Base-by-base conservation (phyloP, 37 sponge, comb jelly and placozoan species). In the Cladorhizidae sp. region DNA sequence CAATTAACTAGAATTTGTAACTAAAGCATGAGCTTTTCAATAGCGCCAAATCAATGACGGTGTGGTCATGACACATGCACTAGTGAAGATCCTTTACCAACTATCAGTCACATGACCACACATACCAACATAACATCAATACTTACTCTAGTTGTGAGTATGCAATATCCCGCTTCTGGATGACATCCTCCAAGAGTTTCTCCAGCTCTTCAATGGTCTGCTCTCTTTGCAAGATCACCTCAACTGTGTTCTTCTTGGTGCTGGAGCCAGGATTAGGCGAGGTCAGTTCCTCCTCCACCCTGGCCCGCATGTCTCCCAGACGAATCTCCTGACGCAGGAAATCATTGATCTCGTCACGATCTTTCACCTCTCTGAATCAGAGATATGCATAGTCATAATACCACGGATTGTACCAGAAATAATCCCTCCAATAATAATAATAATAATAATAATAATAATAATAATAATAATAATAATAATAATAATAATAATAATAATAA, bases 271-370 rank as follows among this genome's bases (percentile, higher is more conserved):
- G 1, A 1, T 22, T 17, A 17, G 20, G 6, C 11, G 15, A 7
- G 38, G n/a, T 28, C 21, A 68, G 38, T 29, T 51, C 56, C 56
- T 74, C 36, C 1, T 3, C 55, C 32, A 67, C 83, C 56, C 74
- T 83, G 8, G 20, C 70, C 37, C 57, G 50, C 72, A 81, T 69
- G 45, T 81, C 81, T 1, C 65, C 42, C 59, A 81, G 25, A 17
- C 81, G 40, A 11, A 85, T 85, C 73, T 85, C 86, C 22, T 59
- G 71, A 1, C 86, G 54, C 7, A 85, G 73, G 57, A 85, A 85
- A 2, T 85, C 86, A 41, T 78, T 85, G 36, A 85, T 61, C 70
- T 72, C 86, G 32, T 78, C 79, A 26, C 86, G 61, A 51, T 85
- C 79, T 26, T 71, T 78, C 49, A 85, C 86, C 33, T 85, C 86